Base-by-base conservation (phyloP, 2,113 vertebrate genomes). In the Ophiodon elongatus region DNA sequence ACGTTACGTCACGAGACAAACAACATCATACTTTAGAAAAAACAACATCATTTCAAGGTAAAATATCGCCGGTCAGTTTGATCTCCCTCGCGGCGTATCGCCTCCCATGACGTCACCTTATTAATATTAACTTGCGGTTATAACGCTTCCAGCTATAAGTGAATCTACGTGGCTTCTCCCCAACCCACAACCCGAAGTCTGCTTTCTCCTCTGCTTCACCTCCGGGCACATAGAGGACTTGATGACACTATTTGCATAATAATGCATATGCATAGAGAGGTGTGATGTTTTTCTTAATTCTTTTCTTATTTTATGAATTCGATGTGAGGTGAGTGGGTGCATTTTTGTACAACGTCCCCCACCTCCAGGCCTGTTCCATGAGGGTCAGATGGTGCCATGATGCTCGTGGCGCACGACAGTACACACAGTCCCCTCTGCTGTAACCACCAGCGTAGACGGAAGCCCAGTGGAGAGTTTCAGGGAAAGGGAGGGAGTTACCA, bases 231-330 rank as follows among this genome's bases (percentile, higher is more conserved):
- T 54, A 52, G 79, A 56, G n/a, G n/a, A 79, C 76, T 75, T 57
- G 69, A 66, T 88, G 70, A 77, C 70, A 47, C 31, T 0, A 82
- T 91, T 89, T 91, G 73, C 90, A 91, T 88, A 89, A 91, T 88
- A 89, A 91, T 87, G 57, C 76, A 87, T 79, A 76, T 91, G 82
- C 80, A 87, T 76, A 78, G 33, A 31, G 17, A 65, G 21, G 62
- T 25, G 43, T 52, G 43, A 52, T 56, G 35, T 59, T 66, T 27
- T 54, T 29, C 15, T 25, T 56, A 2, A 23, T 9, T 10, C n/a
- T 19, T 8, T 71, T 56, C 27, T 47, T 25, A 43, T 57, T 50
- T 45, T 29, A 50, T 65, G 62, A 71, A 62, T 50, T 52, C 8
- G 1, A 45, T 57, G 9, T 41, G 69, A 76, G 76, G 72, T 81